Evolutionary conservation across 2,113 vertebrate species (phyloP).

Genomic region (Pluvialis apricaria): DNA sequence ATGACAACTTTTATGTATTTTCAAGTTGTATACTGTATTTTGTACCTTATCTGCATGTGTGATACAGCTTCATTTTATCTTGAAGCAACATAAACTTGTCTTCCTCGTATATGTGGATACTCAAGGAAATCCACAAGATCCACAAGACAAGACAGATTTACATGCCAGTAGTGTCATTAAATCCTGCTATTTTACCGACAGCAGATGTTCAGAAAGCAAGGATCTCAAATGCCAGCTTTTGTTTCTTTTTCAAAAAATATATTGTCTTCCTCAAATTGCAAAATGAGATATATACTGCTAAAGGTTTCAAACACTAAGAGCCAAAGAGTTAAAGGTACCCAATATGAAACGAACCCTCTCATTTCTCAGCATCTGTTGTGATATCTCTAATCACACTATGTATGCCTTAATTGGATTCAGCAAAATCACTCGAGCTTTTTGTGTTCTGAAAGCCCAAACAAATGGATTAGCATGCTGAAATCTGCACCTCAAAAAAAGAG

Average conservation of each 20-base stretch:
- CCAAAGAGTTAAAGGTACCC: neutral
- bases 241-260: neutral
- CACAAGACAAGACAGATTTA: neutral
- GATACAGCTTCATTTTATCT: neutral
- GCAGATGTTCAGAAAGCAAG: neutral
- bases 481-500: neutral
- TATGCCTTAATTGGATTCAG: neutral
- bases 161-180: neutral
- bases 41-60: neutral
- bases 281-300: neutral
- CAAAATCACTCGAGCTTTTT: neutral
- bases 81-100: neutral
- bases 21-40: neutral
- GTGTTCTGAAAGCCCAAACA: neutral
- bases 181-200: neutral
- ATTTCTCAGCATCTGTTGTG: neutral
- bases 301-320: neutral
- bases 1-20: neutral
- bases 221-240: neutral
- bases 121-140: neutral
- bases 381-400: neutral
- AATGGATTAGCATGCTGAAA: neutral
- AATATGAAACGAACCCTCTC: accelerated
- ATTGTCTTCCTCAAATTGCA: neutral
- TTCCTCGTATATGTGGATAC: neutral